Base-by-base conservation (phyloP, 2,888 invertebrate species). In the Crossocerus cetratus region DNA sequence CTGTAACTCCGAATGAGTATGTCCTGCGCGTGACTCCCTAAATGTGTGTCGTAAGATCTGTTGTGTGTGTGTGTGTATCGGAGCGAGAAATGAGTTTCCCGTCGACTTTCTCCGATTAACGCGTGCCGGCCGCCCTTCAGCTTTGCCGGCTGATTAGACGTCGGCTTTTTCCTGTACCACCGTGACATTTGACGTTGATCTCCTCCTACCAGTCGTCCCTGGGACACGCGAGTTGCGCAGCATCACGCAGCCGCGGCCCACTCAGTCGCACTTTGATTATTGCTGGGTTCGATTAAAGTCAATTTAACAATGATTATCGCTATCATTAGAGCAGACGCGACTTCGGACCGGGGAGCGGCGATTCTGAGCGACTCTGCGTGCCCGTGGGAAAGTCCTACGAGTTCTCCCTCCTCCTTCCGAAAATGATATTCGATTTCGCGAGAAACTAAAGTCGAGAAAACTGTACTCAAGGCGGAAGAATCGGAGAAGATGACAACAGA, bases 241-340 rank as follows among this genome's bases (percentile, higher is more conserved):
- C 13, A 49, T 16, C 16, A 13, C 49, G 49, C 43, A 58, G 53
- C 42, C 67, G 65, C 74, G 68, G 66, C 32, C 63, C 60, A 64
- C 20, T 65, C 61, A 69, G 55, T 74, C 66, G 69, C 69, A 43
- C 63, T 58, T 53, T 53, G 66, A 79, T 79, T 79, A 79, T 80
- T 79, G 79, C 80, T 77, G 79, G 72, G 5, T 74, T 80, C 80
- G 63, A 62, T 75, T 77, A 80, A 80, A 61, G 57, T 75, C 69
- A 69, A 75, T 77, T 68, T 49, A 43, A 63, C 61, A 68, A 62
- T 75, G 68, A 72, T 80, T 80, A 75, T 75, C 72, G 68, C 75
- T 74, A 72, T 69, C 66, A 43, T 77, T 42, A 66, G 75, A 72
- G 72, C 72, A 22, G 58, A 49, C 32, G 49, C 68, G 45, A 66